Conservation (phyloP, 2,113 vertebrate species). For the Nestor notabilis region DNA sequence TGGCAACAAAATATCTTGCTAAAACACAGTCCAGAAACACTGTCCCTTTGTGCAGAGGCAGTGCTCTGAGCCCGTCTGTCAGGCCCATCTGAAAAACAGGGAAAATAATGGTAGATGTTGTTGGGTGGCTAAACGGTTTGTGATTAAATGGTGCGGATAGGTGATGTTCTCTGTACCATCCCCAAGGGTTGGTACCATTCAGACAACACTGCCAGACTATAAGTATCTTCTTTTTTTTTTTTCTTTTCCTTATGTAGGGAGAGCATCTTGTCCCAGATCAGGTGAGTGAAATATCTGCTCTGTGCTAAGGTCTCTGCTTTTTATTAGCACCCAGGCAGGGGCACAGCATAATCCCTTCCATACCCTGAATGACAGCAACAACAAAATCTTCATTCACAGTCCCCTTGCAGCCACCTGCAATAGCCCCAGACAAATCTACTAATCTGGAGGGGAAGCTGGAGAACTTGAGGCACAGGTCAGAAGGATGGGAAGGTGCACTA, state of each 20-base stretch:
- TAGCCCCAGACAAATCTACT: background rate
- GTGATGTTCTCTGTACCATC: background rate
- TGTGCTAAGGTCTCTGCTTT: background rate
- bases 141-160: background rate
- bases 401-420: background rate
- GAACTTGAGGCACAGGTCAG: background rate
- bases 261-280: background rate
- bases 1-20: background rate
- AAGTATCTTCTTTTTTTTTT: background rate
- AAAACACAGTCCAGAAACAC: background rate
- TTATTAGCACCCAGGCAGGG: background rate
- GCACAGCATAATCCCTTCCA: background rate
- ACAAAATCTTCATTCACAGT: background rate
- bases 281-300: constrained; percentile 19
- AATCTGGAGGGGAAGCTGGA: background rate
- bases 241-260: background rate
- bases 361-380: background rate
- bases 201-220: background rate
- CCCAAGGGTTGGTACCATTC: background rate
- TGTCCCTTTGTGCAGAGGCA: background rate
- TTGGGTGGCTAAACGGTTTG: background rate
- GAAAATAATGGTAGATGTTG: background rate
- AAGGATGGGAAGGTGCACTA: background rate
- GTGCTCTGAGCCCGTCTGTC: background rate
- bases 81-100: background rate